Conservation (phyloP, 2,888 invertebrate species). For the Pecten maximus region DNA sequence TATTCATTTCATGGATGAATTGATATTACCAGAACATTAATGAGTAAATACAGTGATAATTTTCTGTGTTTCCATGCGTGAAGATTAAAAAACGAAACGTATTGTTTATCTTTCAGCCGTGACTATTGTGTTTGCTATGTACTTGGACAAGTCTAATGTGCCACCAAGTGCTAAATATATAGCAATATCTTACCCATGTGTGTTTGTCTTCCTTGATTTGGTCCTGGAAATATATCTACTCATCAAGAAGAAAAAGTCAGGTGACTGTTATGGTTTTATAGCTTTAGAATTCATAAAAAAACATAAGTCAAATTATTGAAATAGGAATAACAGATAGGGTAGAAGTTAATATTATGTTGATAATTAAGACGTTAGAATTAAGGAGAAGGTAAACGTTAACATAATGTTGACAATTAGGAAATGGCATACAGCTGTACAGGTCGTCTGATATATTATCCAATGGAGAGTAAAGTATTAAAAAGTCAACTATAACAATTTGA, state of each 20-base stretch:
- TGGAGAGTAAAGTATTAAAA: no score
- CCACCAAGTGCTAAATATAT: conserved; percentile 41
- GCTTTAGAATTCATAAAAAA: neutral
- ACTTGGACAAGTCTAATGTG: conserved; percentile 39
- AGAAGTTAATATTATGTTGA: no score
- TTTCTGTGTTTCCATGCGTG: neutral
- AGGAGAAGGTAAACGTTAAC: no score
- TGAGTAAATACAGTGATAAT: no score
- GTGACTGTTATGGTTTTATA: neutral
- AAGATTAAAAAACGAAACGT: neutral
- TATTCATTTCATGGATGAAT: no score
- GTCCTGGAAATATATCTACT: conserved; percentile 33
- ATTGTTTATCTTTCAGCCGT: conserved; percentile 40
- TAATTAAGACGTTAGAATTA: no score
- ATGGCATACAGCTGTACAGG: neutral
- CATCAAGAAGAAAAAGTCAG: neutral
- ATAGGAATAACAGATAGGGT: no score
- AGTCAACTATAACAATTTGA: neutral
- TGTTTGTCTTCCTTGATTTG: conserved; percentile 43
- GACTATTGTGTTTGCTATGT: conserved; percentile 44
- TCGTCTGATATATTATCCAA: neutral
- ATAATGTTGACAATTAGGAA: neutral
- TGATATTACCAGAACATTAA: no score
- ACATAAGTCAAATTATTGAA: no score
- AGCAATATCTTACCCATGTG: conserved; percentile 37